These are phyloP conservation scores for Elephantulus edwardii DNA, from an alignment of 2,113 vertebrate genomes.

Conservation along the genomic window DNA sequence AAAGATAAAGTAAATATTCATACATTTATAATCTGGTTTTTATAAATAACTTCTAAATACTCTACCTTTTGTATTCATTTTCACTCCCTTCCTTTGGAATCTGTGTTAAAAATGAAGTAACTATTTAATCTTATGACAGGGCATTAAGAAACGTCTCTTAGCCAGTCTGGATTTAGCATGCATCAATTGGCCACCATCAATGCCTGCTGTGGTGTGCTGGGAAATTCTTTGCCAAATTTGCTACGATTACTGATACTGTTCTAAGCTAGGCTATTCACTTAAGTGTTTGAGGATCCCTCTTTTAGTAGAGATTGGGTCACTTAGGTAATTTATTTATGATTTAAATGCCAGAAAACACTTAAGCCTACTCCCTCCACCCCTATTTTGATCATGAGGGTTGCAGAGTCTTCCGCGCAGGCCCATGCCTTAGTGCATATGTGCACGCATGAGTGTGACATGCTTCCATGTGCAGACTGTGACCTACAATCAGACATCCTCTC, in stretches of 20 bases:
- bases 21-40: neutral
- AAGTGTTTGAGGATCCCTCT: neutral
- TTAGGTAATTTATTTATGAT: neutral
- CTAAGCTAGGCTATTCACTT: neutral
- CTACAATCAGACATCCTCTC: neutral
- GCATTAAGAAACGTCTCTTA: neutral
- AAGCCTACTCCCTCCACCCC: neutral
- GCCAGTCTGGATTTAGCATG: neutral
- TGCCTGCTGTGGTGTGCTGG: no score
- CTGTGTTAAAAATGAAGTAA: neutral
- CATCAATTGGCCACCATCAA: neutral
- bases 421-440: neutral
- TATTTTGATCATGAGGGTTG: neutral
- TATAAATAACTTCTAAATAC: neutral
- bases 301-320: neutral
- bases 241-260: neutral
- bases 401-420: neutral
- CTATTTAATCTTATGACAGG: neutral
- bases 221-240: constrained; percentile 16
- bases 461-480: neutral
- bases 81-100: neutral
- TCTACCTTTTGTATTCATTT: neutral
- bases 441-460: neutral
- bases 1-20: constrained; percentile 24
- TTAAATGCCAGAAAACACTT: constrained; percentile 27